These are phyloP conservation scores for Batillaria attramentaria DNA, from an alignment of 1,140 invertebrate genomes.

Conservation along the genomic window DNA sequence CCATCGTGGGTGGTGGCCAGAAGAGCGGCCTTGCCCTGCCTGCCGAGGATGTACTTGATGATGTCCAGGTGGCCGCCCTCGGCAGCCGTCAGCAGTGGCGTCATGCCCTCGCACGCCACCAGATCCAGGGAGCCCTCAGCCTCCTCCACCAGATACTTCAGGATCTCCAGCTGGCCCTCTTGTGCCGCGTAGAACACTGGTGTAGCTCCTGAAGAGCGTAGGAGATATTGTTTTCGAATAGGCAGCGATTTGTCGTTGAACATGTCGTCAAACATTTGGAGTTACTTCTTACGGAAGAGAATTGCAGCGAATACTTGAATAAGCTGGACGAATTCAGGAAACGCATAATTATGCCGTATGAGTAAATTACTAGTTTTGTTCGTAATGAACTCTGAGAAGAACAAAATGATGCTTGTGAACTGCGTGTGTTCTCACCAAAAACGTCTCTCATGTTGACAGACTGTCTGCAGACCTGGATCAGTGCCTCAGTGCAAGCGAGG, in stretches of 20 bases:
- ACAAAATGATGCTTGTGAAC: too few relatives aligned
- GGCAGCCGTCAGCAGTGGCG: constrained; percentile 86
- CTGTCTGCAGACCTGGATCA: constrained; percentile 18
- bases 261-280: not conserved
- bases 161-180: constrained; percentile 86
- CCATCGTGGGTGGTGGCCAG: constrained; percentile 77
- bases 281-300: not conserved
- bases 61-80: constrained; percentile 83
- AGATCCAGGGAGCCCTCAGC: constrained; percentile 82
- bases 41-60: constrained; percentile 40
- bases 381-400: too few relatives aligned
- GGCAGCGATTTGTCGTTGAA: not conserved
- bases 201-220: constrained; percentile 69
- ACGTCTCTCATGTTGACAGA: constrained; percentile 34
- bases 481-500: constrained; percentile 17
- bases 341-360: not conserved
- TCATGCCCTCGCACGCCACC: constrained; percentile 86
- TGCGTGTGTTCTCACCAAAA: constrained; percentile 21
- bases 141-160: constrained; percentile 86
- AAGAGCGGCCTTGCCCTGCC: constrained; percentile 34
- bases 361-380: not conserved
- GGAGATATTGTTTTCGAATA: not conserved
- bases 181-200: constrained; percentile 89
- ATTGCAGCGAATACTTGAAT: not conserved
- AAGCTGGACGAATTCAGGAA: not conserved